These are phyloP conservation scores for Arctocebus calabarensis DNA, from an alignment of 2,797 vertebrate species.

Conservation along the genomic window DNA sequence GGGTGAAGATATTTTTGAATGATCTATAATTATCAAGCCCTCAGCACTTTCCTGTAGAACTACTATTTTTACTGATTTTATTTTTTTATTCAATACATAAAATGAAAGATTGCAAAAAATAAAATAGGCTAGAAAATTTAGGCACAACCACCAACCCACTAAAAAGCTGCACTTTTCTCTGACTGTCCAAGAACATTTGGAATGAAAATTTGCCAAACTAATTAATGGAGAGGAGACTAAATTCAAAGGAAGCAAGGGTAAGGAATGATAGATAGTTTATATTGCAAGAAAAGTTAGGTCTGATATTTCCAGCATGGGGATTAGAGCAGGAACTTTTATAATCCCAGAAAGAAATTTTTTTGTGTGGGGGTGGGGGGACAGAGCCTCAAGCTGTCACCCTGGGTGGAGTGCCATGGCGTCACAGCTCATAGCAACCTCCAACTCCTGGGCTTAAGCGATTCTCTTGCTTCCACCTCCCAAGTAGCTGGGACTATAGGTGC, in stretches of 20 bases:
- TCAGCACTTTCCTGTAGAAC: background rate
- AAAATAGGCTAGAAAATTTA: background rate
- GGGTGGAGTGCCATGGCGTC: no score
- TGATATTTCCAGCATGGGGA: background rate
- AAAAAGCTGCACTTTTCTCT: background rate
- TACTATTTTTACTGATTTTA: conserved; percentile 29
- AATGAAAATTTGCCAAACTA: background rate
- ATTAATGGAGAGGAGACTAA: background rate
- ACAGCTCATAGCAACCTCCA: no score
- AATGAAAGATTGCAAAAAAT: background rate
- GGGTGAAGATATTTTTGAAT: background rate
- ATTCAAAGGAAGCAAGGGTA: background rate
- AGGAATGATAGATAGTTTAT: background rate
- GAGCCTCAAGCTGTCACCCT: no score
- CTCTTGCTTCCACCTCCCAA: no score
- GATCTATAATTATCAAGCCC: background rate
- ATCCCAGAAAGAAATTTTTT: background rate
- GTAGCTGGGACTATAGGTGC: no score
- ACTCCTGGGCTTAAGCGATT: no score
- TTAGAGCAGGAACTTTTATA: background rate
- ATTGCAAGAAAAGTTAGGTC: background rate
- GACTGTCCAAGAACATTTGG: background rate
- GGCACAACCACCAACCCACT: background rate
- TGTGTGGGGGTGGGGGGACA: no score
- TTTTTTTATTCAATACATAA: background rate